Evolutionary conservation across 2,888 invertebrate species (phyloP).

Genomic region (Glaucopsyche alexis): DNA sequence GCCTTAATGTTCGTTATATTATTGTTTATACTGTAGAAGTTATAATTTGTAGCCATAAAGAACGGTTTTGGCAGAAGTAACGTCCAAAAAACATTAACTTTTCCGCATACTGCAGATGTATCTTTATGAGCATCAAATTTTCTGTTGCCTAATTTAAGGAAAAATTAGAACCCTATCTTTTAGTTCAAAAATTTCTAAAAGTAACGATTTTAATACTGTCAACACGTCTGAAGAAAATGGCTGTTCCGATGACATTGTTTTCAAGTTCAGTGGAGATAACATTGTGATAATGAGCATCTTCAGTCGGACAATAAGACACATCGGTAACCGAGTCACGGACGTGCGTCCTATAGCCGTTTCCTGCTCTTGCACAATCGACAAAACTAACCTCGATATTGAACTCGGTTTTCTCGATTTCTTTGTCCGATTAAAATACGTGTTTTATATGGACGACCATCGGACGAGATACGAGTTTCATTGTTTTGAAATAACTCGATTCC

Average conservation of each 20-base stretch:
- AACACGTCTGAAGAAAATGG: not conserved
- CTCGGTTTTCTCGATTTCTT: slow-evolving; percentile 30
- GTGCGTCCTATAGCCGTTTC: slow-evolving; percentile 56
- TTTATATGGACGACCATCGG: not conserved
- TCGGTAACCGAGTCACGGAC: slow-evolving; percentile 52
- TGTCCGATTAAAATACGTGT: slow-evolving; percentile 14
- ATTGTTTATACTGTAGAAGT: not conserved
- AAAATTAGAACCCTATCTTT: not conserved
- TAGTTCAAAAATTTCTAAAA: not conserved
- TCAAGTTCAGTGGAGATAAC: slow-evolving; percentile 19
- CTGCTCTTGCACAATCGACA: slow-evolving; percentile 54
- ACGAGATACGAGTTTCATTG: not conserved
- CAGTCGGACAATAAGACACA: slow-evolving; percentile 41
- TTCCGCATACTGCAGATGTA: not conserved
- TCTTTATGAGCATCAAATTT: not conserved
- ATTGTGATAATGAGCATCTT: slow-evolving; percentile 31
- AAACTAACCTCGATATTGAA: slow-evolving; percentile 50
- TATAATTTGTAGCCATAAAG: slow-evolving; percentile 2
- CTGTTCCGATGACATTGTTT: slow-evolving; percentile 19
- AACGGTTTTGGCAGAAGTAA: not conserved
- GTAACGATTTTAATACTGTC: not conserved
- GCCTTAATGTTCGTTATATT: slow-evolving; percentile 1
- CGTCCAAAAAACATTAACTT: not conserved
- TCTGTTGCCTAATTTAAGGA: not conserved
- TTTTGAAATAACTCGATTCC: slow-evolving; percentile 8